Percentiles rank a stretch among this genome's conserved stretches.
phyloP scores from a whole-genome alignment of 2,113 vertebrate genomes.

The Melanocharis versteri region DNA sequence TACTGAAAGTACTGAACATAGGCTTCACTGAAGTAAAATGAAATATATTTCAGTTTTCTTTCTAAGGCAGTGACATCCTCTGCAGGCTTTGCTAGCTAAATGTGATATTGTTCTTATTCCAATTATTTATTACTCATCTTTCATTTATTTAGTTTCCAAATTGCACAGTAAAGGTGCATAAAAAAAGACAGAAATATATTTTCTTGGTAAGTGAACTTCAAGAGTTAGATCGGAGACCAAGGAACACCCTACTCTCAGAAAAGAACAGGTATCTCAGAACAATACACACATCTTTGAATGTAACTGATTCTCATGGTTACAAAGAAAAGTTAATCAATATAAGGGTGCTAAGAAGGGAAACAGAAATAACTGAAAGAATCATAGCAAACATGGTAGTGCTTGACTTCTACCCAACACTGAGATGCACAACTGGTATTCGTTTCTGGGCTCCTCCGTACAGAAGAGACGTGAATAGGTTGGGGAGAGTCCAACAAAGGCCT shows the following conservation, averaged over 20 bases:
- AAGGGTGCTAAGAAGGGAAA: not conserved
- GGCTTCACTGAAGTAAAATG: not conserved
- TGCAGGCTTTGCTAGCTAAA: not conserved
- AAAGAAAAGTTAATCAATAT: not conserved
- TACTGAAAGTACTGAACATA: not conserved
- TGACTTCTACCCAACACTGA: not conserved
- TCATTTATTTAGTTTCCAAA: not conserved
- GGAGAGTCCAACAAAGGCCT: not conserved
- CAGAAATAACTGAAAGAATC: not conserved
- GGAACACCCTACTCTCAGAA: not conserved
- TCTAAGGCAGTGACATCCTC: not conserved
- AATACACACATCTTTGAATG: not conserved
- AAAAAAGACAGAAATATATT: not conserved
- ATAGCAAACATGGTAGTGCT: too few species aligned
- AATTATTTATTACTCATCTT: not conserved
- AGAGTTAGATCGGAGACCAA: not conserved
- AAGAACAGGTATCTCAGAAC: not conserved
- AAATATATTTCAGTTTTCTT: not conserved
- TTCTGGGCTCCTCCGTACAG: not conserved
- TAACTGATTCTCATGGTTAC: not conserved
- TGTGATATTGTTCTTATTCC: not conserved
- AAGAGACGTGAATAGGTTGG: accelerated
- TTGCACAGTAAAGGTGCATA: not conserved
- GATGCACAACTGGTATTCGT: not conserved
- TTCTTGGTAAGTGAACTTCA: not conserved